Conservation (phyloP, 2,113 vertebrate genomes). For the Python bivittatus region DNA sequence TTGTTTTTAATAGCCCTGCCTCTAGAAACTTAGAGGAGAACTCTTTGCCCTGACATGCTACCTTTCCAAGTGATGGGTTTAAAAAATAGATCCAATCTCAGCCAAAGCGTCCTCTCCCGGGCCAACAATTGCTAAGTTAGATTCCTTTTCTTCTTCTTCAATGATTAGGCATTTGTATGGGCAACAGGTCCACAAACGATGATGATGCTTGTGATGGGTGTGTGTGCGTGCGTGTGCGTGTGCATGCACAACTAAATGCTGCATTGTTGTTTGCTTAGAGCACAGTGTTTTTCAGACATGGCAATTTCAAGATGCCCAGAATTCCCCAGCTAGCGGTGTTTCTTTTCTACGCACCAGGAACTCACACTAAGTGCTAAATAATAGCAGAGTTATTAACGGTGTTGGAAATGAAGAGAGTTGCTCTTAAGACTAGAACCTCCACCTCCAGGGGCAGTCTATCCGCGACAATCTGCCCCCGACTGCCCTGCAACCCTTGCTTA, state of each 20-base stretch:
- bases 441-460: not conserved
- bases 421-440: not conserved
- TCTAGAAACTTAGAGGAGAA: not conserved
- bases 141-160: not conserved
- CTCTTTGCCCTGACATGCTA: not conserved
- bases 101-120: not conserved
- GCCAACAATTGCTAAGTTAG: not conserved
- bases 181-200: not conserved
- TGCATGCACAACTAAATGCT: not conserved
- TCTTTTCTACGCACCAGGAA: not conserved
- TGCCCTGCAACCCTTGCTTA: not conserved
- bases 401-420: not conserved
- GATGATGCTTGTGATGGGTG: not conserved
- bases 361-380: not conserved
- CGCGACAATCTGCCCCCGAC: not conserved
- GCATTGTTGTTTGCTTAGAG: not conserved
- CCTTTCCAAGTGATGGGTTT: too few species aligned
- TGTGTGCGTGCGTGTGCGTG: not conserved
- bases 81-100: not conserved
- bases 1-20: not conserved
- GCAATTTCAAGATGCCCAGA: not conserved
- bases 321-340: not conserved
- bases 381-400: not conserved
- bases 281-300: not conserved
- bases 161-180: not conserved